Evolutionary conservation across 2,888 invertebrate genomes (phyloP).

Genomic region (Buathra laborator): DNA sequence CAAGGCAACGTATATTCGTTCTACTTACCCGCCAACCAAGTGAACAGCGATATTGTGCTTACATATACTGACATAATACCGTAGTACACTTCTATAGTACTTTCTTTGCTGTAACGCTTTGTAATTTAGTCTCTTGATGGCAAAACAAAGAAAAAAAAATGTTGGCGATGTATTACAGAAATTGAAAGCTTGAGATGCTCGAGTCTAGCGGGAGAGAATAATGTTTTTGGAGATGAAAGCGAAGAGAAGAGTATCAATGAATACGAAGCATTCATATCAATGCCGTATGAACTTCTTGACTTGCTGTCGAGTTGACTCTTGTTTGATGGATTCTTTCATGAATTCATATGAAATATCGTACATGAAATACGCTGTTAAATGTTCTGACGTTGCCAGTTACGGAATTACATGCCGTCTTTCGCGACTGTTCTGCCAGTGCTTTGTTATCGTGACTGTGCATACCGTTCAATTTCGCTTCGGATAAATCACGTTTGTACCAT

Average conservation of each 20-base stretch:
- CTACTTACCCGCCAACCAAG: conserved; percentile 33
- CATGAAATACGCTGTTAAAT: not conserved
- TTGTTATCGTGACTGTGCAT: not conserved
- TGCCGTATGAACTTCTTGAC: not conserved
- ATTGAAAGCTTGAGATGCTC: not conserved
- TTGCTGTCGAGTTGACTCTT: not conserved
- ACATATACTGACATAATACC: not conserved
- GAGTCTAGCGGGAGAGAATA: not conserved
- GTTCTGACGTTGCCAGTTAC: not conserved
- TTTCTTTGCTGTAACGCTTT: conserved; percentile 19
- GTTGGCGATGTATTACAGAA: not conserved
- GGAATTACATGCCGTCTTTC: not conserved
- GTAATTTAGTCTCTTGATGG: conserved; percentile 8
- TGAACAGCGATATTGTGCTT: conserved; percentile 29
- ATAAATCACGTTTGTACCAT: not conserved
- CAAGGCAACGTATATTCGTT: conserved; percentile 44
- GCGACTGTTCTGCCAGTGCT: not conserved
- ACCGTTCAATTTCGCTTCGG: not conserved
- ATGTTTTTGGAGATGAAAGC: not conserved
- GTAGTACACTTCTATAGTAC: not conserved
- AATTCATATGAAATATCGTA: too few relatives aligned
- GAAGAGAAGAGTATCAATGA: not conserved
- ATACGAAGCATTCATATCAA: not conserved
- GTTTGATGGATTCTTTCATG: too few relatives aligned
- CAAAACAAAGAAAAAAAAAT: not conserved